Percentiles rank a stretch among this genome's conserved stretches.
These are phyloP conservation scores for Charanyca ferruginea DNA, from an alignment of 2,888 invertebrate genomes.

Conservation along the genomic window DNA sequence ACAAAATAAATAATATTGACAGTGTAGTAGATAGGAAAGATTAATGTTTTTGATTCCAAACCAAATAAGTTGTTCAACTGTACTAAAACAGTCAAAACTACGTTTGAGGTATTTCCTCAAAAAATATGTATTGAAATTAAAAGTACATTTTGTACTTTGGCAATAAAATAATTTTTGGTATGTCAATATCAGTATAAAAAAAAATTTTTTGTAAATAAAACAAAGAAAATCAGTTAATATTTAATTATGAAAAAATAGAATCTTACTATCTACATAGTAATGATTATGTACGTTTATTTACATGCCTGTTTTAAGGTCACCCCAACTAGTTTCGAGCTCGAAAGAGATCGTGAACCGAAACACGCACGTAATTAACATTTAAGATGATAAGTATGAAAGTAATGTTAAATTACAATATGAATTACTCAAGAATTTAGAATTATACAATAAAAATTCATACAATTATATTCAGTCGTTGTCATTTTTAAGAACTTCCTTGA, in stretches of 20 bases:
- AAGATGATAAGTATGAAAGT: conserved; percentile 4
- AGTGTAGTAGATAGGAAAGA: too few relatives aligned
- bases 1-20: too few relatives aligned
- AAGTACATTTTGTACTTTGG: not conserved
- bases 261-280: conserved; percentile 45
- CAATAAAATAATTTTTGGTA: not conserved
- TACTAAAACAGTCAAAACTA: too few relatives aligned
- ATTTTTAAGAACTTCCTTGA: conserved; percentile 32
- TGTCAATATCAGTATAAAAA: not conserved
- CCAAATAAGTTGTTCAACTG: too few relatives aligned
- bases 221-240: conserved; percentile 20
- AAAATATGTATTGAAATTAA: not conserved
- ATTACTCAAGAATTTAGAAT: conserved; percentile 34
- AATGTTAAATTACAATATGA: conserved; percentile 21
- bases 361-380: not conserved
- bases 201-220: conserved; percentile 25
- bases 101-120: not conserved
- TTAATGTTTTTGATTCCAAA: too few relatives aligned
- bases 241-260: conserved; percentile 57
- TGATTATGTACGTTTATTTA: not conserved
- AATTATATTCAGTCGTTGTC: conserved; percentile 56
- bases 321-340: conserved; percentile 2
- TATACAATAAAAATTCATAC: conserved; percentile 43
- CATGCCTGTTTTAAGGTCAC: conserved; percentile 5
- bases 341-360: not conserved